Percentiles rank a stretch among this genome's conserved stretches.
Evolutionary conservation across 2,113 vertebrate genomes (phyloP).

Genomic region (Neolamprologus kungweensis): DNA sequence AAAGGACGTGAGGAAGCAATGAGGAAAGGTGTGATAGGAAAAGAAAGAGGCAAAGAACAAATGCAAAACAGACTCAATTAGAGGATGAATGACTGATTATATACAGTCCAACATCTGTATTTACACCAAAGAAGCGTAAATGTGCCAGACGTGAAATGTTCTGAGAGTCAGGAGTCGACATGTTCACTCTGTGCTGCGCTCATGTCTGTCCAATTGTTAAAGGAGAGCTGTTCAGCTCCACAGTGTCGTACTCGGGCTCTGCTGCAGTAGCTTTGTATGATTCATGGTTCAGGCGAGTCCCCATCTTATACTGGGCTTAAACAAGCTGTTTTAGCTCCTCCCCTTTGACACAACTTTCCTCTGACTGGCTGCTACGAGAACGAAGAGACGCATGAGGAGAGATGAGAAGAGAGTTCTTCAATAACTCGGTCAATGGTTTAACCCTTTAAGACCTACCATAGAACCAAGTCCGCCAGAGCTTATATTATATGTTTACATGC

Average conservation of each 20-base stretch:
- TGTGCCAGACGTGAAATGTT: neutral
- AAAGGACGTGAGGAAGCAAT: neutral
- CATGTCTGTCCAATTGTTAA: neutral
- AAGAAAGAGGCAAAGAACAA: neutral
- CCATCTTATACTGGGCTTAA: neutral
- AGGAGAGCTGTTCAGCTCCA: neutral
- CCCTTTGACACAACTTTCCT: neutral
- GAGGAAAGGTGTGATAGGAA: neutral
- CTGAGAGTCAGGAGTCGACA: neutral
- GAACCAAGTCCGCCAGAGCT: accelerated
- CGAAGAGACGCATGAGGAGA: neutral
- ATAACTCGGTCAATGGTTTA: neutral
- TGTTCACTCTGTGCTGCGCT: neutral
- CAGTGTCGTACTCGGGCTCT: neutral
- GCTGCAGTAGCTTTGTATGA: neutral
- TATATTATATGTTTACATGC: no score
- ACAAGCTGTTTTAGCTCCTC: neutral
- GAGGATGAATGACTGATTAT: neutral
- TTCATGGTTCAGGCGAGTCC: neutral
- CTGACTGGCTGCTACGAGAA: neutral
- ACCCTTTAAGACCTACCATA: accelerated
- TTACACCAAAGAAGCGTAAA: neutral
- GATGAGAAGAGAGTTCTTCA: neutral
- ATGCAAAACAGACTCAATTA: neutral
- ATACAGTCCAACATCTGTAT: neutral